Percentiles rank a stretch among this genome's conserved stretches.
phyloP scores from a whole-genome alignment of 2,888 invertebrate genomes.

The Ophion costatus region DNA sequence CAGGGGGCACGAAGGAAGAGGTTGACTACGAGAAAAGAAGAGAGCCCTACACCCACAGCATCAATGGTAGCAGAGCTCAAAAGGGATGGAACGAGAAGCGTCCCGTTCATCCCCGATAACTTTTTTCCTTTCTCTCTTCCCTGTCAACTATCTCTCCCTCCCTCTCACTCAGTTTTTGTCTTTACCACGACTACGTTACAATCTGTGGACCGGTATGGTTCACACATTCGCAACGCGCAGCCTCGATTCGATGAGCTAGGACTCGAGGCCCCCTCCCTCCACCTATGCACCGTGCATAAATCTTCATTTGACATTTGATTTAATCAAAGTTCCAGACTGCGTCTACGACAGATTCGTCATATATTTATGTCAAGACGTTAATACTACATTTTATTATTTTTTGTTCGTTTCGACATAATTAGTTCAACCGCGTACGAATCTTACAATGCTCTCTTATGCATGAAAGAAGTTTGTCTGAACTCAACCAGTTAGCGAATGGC shows the following conservation, averaged over 20 bases:
- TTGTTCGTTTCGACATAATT: background rate
- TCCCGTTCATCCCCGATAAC: constrained; percentile 17
- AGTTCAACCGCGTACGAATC: no score
- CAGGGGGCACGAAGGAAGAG: no score
- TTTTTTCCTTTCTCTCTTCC: constrained; percentile 14
- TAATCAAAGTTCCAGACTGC: constrained; percentile 18
- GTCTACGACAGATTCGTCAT: background rate
- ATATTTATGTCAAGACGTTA: background rate
- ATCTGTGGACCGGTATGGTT: constrained; percentile 31
- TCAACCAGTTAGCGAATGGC: no score
- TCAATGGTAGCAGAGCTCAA: constrained; percentile 54
- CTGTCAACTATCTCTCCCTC: constrained; percentile 5
- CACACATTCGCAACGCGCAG: constrained; percentile 23
- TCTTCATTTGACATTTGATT: constrained; percentile 43
- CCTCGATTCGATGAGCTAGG: constrained; percentile 50
- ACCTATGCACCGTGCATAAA: constrained; percentile 1
- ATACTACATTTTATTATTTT: background rate
- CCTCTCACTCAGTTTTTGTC: constrained; percentile 18
- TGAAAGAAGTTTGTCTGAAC: no score
- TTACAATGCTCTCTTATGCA: no score
- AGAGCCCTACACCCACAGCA: constrained; percentile 23
- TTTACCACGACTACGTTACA: constrained; percentile 39
- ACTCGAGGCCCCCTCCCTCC: constrained; percentile 39
- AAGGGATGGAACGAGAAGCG: constrained; percentile 44
- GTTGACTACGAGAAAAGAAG: background rate